These are phyloP conservation scores for Clanis bilineata DNA, from an alignment of 2,888 invertebrate genomes.

Conservation along the genomic window DNA sequence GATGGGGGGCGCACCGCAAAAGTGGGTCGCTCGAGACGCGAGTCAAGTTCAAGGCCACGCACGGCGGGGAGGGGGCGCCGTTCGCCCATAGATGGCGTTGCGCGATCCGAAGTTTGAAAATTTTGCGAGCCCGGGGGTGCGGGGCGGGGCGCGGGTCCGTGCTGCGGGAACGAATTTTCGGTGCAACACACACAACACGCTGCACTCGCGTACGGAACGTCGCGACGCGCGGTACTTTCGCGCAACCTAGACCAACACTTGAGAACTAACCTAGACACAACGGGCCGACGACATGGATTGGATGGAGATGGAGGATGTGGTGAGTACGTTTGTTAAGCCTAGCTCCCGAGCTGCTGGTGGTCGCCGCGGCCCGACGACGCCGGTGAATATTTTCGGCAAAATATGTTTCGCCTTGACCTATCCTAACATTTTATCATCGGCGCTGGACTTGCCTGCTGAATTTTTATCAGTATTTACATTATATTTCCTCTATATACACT, in stretches of 20 bases:
- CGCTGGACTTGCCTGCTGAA: constrained; percentile 43
- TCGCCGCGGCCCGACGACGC: not conserved
- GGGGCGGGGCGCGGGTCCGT: constrained; percentile 59
- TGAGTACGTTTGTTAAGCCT: constrained; percentile 51
- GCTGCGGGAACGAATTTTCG: constrained; percentile 76
- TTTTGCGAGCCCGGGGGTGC: constrained; percentile 68
- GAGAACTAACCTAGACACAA: constrained; percentile 59
- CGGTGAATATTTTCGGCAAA: constrained; percentile 31
- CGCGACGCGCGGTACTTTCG: constrained; percentile 77
- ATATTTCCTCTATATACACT: constrained; percentile 34
- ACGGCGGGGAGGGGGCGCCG: constrained; percentile 54
- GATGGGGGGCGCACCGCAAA: constrained; percentile 56
- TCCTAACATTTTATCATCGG: constrained; percentile 72
- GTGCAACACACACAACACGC: constrained; percentile 76
- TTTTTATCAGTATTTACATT: constrained; percentile 42
- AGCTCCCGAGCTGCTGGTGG: not conserved
- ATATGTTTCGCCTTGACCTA: constrained; percentile 71
- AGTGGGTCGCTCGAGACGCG: constrained; percentile 73
- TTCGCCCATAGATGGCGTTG: constrained; percentile 78
- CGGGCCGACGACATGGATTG: constrained; percentile 72
- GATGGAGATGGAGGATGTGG: constrained; percentile 78
- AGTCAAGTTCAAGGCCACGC: constrained; percentile 80
- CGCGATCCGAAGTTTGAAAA: constrained; percentile 67
- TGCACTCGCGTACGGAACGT: constrained; percentile 78
- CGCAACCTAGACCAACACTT: constrained; percentile 61